Evolutionary conservation across 1,140 invertebrate genomes (phyloP).

Genomic region (Dryas iulia): DNA sequence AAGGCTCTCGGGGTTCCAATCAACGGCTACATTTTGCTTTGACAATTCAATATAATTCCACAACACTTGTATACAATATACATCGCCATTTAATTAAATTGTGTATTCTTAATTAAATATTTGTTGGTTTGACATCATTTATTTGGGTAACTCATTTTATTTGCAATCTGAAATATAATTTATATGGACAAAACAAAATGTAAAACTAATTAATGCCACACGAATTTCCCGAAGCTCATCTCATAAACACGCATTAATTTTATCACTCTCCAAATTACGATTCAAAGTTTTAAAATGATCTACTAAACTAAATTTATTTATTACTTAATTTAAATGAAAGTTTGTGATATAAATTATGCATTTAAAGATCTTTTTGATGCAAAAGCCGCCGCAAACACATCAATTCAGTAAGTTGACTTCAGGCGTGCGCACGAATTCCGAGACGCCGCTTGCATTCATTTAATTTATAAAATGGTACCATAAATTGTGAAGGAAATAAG

Average conservation of each 20-base stretch:
- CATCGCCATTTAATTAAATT: neutral
- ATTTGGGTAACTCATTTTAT: neutral
- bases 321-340: slow-evolving; percentile 46
- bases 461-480: slow-evolving; percentile 30
- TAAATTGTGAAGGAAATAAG: slow-evolving; percentile 45
- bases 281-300: neutral
- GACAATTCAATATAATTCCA: slow-evolving; percentile 39
- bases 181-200: too few species aligned
- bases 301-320: slow-evolving; percentile 30
- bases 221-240: neutral
- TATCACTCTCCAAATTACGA: neutral
- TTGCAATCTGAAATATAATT: too few species aligned
- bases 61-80: slow-evolving; percentile 9
- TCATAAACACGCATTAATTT: neutral
- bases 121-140: neutral
- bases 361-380: slow-evolving; percentile 31
- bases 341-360: slow-evolving; percentile 42
- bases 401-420: slow-evolving; percentile 51
- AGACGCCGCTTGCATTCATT: slow-evolving; percentile 38
- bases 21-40: slow-evolving; percentile 22
- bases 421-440: slow-evolving; percentile 35
- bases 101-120: neutral
- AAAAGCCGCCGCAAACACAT: slow-evolving; percentile 41
- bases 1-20: slow-evolving; percentile 40
- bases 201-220: neutral